Evolutionary conservation across 1,140 invertebrate genomes (phyloP).

Genomic region (Dreissena rostriformis): DNA sequence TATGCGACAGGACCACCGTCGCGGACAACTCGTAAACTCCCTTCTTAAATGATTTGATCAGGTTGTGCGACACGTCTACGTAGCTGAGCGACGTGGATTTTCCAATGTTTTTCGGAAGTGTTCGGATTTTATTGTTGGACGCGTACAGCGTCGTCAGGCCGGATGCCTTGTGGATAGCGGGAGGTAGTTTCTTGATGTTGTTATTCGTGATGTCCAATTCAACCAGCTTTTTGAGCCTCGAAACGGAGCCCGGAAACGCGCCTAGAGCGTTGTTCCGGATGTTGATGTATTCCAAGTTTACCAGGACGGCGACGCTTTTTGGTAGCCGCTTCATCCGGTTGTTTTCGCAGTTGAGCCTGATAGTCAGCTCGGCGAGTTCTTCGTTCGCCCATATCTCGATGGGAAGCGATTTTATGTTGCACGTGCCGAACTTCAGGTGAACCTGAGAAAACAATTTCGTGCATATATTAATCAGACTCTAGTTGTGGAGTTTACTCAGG

Average conservation of each 20-base stretch:
- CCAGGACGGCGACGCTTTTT: slow-evolving; percentile 67
- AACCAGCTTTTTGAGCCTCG: slow-evolving; percentile 74
- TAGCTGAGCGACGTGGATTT: slow-evolving; percentile 70
- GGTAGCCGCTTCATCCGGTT: slow-evolving; percentile 77
- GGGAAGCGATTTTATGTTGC: slow-evolving; percentile 75
- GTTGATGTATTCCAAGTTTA: slow-evolving; percentile 74
- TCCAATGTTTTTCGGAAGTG: slow-evolving; percentile 77
- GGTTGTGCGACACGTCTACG: slow-evolving; percentile 74
- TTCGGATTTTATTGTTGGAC: slow-evolving; percentile 73
- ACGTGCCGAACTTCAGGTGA: slow-evolving; percentile 72
- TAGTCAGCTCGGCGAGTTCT: slow-evolving; percentile 70
- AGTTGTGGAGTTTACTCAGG: no score
- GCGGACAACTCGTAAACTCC: slow-evolving; percentile 75
- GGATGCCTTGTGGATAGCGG: slow-evolving; percentile 76
- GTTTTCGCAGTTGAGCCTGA: slow-evolving; percentile 75
- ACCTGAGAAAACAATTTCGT: slow-evolving; percentile 6
- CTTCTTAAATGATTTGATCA: slow-evolving; percentile 76
- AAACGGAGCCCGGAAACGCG: slow-evolving; percentile 74
- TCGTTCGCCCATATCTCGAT: slow-evolving; percentile 79
- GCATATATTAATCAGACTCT: no score
- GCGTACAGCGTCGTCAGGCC: slow-evolving; percentile 68
- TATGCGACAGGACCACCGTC: slow-evolving; percentile 72
- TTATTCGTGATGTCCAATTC: slow-evolving; percentile 76
- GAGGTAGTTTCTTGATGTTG: slow-evolving; percentile 75
- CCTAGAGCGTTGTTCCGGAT: slow-evolving; percentile 75